Evolutionary conservation across 2,888 invertebrate genomes (phyloP), one percentile per base, ranked within the genome.

Genomic region (Griposia aprilina): DNA sequence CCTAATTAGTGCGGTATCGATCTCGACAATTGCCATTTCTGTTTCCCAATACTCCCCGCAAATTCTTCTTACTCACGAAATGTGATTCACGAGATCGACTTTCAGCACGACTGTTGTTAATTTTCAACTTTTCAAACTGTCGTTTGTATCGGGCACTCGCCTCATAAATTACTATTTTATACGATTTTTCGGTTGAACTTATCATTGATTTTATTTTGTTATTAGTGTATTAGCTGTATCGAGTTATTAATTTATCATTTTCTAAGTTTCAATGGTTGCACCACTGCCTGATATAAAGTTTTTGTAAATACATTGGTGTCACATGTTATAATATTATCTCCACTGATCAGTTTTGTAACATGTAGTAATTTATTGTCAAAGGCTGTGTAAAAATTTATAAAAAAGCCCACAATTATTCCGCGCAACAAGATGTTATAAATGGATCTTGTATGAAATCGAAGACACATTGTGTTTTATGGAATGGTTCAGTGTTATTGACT

Each of bases 401-500:
- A 94, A 93, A 93, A 94, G 94, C 95, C 96, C 93, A 90, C 90
- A 91, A 92, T 90, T 94, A 93, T 93, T 93, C 94, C 89, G 93
- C 93, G 93, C 92, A 90, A 90, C 93, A 90, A 94, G 93, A 91
- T 93, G 92, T 92, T 94, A 91, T 94, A 94, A 92, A 93, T 90
- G 92, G 91, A 93, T 94, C 95, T 95, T 95, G 95, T 95, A 93
- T 92, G 87, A 95, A 95, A 96, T 95, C 94, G 92, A 94, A 93
- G 91, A 95, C 94, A 94, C 94, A 89, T 90, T 93, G 93, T 94
- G 94, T 95, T 95, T 95, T 95, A 96, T 96, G 96, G 93, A 96
- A 95, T 94, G 93, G 94, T 96, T 96, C 96, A 96, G 96, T 96
- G 95, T 95, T 96, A 95, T 96, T 95, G 93, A 96, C 96, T 96